Conservation (phyloP, 2,888 invertebrate species). For the Macroteleia sp. region DNA sequence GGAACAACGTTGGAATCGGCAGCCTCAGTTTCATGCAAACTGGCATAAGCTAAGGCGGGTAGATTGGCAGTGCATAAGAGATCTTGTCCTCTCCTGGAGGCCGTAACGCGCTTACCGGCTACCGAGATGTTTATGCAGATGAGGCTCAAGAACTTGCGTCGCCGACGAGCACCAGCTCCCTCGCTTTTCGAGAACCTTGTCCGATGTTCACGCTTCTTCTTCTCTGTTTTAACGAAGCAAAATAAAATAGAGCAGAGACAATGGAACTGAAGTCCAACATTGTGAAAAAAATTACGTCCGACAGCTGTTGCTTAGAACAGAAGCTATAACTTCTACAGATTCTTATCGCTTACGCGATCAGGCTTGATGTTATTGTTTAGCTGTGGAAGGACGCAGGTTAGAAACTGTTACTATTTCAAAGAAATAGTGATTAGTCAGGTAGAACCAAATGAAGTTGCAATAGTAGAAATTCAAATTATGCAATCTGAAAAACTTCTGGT, state of each 20-base stretch:
- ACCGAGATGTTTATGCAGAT: slow-evolving; percentile 81
- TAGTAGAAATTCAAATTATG: no score
- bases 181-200: slow-evolving; percentile 40
- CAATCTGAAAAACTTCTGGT: no score
- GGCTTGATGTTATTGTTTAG: slow-evolving; percentile 32
- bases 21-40: slow-evolving; percentile 67
- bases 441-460: slow-evolving; percentile 18
- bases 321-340: slow-evolving; percentile 25
- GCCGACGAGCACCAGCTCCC: slow-evolving; percentile 67
- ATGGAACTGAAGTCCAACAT: slow-evolving; percentile 49
- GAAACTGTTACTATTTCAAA: slow-evolving; percentile 7
- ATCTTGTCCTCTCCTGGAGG: slow-evolving; percentile 64
- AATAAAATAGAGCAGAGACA: slow-evolving; percentile 64
- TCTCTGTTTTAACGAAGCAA: slow-evolving; percentile 49
- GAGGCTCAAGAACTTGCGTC: slow-evolving; percentile 69
- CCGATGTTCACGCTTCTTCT: slow-evolving; percentile 52
- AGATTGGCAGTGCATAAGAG: slow-evolving; percentile 58
- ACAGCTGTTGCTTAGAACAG: slow-evolving; percentile 27
- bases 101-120: slow-evolving; percentile 69
- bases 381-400: background rate
- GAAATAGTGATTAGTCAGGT: slow-evolving; percentile 29
- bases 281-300: slow-evolving; percentile 31
- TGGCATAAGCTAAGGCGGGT: slow-evolving; percentile 67
- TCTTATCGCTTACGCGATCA: slow-evolving; percentile 26
- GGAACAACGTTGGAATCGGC: slow-evolving; percentile 62